Evolutionary conservation across 2,888 invertebrate species (phyloP).

Genomic region (Polydrusus pterygomalis): DNA sequence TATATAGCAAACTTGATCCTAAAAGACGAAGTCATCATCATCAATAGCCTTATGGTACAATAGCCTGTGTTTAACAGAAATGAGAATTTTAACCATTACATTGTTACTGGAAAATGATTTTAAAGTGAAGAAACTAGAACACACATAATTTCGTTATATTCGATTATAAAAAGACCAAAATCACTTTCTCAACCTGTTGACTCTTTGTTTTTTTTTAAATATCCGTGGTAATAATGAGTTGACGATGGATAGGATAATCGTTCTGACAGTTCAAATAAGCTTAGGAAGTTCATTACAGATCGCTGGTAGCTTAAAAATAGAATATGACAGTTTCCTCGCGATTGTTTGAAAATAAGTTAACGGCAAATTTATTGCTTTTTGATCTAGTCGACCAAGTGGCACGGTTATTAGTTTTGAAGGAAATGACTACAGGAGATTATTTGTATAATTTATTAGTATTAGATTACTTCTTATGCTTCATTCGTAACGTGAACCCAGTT

Average conservation of each 20-base stretch:
- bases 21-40: too few species aligned
- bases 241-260: constrained; percentile 19
- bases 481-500: too few species aligned
- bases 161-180: too few species aligned
- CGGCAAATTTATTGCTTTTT: constrained; percentile 13
- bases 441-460: too few species aligned
- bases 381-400: neutral
- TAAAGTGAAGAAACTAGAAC: too few species aligned
- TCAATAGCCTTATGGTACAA: too few species aligned
- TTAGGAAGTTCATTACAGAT: constrained; percentile 23
- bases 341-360: constrained; percentile 27
- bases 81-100: too few species aligned
- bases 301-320: constrained; percentile 10
- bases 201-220: constrained; percentile 19
- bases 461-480: too few species aligned
- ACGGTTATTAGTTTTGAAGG: neutral
- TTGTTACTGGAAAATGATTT: too few species aligned
- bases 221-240: constrained; percentile 5
- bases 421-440: neutral
- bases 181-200: constrained; percentile 1
- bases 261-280: constrained; percentile 32
- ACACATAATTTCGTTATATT: too few species aligned
- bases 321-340: constrained; percentile 1
- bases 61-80: too few species aligned
- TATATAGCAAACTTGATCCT: too few species aligned